Conservation (phyloP, 2,113 vertebrate species). For the Riparia riparia region DNA sequence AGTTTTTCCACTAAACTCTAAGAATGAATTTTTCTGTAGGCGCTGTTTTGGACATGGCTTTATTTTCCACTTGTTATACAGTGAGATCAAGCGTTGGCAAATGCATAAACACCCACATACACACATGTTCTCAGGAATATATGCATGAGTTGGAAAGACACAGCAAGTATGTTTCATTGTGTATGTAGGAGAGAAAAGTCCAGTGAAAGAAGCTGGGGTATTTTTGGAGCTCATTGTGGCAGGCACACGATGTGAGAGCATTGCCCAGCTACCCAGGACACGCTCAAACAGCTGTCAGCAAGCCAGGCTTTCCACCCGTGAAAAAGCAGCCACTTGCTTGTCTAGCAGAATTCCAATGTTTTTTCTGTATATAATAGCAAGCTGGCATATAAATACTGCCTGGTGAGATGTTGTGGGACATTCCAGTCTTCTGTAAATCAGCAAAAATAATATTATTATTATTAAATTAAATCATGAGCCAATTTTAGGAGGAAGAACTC, state of each 20-base stretch:
- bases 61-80: not conserved
- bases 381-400: constrained; percentile 23
- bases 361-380: constrained; percentile 51
- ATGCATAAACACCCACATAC: not conserved
- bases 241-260: not conserved
- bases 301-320: constrained; percentile 37
- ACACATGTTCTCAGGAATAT: not conserved
- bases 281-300: not conserved
- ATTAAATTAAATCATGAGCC: not conserved
- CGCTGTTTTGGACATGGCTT: not conserved
- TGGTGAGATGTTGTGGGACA: constrained; percentile 15
- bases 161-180: not conserved
- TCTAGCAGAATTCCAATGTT: constrained; percentile 1
- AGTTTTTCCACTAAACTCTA: not conserved
- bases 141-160: not conserved
- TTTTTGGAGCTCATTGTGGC: rapidly evolving
- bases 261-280: not conserved
- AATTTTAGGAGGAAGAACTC: constrained; percentile 4
- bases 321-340: constrained; percentile 41
- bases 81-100: not conserved
- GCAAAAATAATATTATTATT: constrained; percentile 34
- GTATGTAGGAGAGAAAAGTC: not conserved
- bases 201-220: not conserved
- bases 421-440: constrained; percentile 12
- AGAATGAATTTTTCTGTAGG: not conserved